phyloP scores from a whole-genome alignment of 2,888 invertebrate genomes.

The Drosophila vallismaia region DNA sequence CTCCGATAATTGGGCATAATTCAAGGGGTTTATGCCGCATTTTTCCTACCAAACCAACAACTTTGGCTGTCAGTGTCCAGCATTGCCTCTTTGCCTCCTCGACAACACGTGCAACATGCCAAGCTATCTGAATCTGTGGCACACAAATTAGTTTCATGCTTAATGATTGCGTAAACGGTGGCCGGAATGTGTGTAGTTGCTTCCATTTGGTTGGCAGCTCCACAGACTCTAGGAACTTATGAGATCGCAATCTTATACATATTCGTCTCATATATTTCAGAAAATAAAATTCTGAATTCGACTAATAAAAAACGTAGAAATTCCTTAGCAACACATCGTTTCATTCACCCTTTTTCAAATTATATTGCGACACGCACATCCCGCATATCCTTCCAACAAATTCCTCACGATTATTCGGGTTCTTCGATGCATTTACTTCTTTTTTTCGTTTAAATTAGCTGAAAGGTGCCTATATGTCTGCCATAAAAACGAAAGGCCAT shows the following conservation, averaged over 20 bases:
- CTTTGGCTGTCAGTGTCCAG: slow-evolving; percentile 43
- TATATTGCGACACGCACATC: slow-evolving; percentile 37
- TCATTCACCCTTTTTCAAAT: slow-evolving; percentile 22
- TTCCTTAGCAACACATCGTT: slow-evolving; percentile 14
- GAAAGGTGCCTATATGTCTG: slow-evolving; percentile 79
- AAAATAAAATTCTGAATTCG: neutral
- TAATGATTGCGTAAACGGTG: slow-evolving; percentile 79
- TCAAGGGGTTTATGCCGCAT: slow-evolving; percentile 72
- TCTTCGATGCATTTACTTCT: slow-evolving; percentile 5
- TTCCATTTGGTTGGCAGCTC: slow-evolving; percentile 59
- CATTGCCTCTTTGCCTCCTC: slow-evolving; percentile 11
- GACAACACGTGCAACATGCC: slow-evolving; percentile 74
- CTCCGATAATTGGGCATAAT: slow-evolving; percentile 75
- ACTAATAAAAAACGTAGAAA: slow-evolving; percentile 8
- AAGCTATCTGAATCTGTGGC: slow-evolving; percentile 50
- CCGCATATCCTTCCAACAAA: slow-evolving; percentile 30
- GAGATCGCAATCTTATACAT: neutral
- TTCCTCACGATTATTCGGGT: slow-evolving; percentile 40
- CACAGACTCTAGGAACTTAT: neutral
- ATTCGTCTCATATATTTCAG: too few species aligned
- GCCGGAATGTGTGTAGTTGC: slow-evolving; percentile 71
- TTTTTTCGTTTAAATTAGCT: slow-evolving; percentile 61
- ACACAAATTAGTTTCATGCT: slow-evolving; percentile 73
- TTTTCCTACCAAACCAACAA: slow-evolving; percentile 31
- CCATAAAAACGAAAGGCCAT: slow-evolving; percentile 76